Conservation (phyloP, 2,113 vertebrate genomes). For the Aix galericulata region DNA sequence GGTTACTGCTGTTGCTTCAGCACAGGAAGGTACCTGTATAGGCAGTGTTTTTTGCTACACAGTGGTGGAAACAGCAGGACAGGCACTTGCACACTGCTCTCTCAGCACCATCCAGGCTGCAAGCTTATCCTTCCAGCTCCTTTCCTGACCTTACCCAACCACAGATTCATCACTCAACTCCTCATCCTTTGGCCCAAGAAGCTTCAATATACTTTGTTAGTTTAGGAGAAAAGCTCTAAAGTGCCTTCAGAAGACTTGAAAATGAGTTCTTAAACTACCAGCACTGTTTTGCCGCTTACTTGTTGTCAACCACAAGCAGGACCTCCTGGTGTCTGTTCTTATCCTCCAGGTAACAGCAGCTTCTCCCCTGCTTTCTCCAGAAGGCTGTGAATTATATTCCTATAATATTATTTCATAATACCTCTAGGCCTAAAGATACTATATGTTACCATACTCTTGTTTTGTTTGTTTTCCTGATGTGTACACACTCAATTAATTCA, state of each 20-base stretch:
- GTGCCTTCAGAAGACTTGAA: not conserved
- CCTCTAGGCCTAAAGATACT: not conserved
- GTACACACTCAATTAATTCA: not conserved
- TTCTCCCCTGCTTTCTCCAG: not conserved
- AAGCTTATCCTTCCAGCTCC: not conserved
- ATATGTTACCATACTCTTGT: not conserved
- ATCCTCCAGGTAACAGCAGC: rapidly evolving
- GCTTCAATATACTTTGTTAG: not conserved
- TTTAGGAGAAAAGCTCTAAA: not conserved
- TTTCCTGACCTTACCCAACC: not conserved
- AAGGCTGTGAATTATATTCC: not conserved
- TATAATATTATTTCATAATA: not conserved
- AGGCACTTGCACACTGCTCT: rapidly evolving
- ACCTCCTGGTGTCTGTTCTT: not conserved
- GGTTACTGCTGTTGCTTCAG: not conserved
- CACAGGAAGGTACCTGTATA: not conserved
- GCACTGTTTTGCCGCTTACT: not conserved
- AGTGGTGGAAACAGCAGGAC: not conserved
- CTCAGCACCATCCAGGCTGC: rapidly evolving
- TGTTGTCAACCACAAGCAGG: not conserved
- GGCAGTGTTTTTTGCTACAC: not conserved
- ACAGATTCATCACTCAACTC: not conserved
- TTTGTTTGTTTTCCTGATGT: not conserved
- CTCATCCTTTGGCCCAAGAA: not conserved
- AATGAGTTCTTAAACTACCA: not conserved